phyloP scores from a whole-genome alignment of 2,888 invertebrate species.

The Athrips mouffetella region DNA sequence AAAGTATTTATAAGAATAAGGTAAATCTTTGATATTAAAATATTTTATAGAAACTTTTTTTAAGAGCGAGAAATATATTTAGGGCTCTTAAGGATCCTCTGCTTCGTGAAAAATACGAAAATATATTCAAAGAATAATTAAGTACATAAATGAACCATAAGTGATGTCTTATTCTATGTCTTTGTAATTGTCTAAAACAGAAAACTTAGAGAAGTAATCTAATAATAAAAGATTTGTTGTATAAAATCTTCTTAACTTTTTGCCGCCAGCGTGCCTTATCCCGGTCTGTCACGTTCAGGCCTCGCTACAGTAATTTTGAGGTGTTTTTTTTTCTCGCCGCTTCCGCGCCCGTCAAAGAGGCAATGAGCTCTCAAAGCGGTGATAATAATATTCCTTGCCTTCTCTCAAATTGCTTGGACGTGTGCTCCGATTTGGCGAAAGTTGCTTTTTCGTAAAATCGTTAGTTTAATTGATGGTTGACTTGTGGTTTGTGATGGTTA shows the following conservation, averaged over 20 bases:
- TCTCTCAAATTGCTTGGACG: constrained; percentile 56
- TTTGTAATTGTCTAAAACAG: too few relatives aligned
- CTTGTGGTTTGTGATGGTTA: constrained; percentile 40
- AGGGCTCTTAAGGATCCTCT: too few relatives aligned
- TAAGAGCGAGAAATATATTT: too few relatives aligned
- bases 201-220: too few relatives aligned
- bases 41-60: too few relatives aligned
- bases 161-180: too few relatives aligned
- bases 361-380: constrained; percentile 41
- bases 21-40: too few relatives aligned
- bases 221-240: too few relatives aligned
- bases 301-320: constrained; percentile 42
- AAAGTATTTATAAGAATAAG: neutral
- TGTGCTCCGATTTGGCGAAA: constrained; percentile 48
- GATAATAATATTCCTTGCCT: constrained; percentile 56
- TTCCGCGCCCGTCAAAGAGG: constrained; percentile 42
- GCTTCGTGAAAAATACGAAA: too few relatives aligned
- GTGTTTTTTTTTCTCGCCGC: constrained; percentile 45
- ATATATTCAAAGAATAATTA: too few relatives aligned
- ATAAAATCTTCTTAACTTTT: too few relatives aligned
- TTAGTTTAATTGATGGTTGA: constrained; percentile 48
- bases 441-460: constrained; percentile 48
- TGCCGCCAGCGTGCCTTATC: neutral
- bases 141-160: too few relatives aligned
- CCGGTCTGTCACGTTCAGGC: constrained; percentile 20